phyloP scores from a whole-genome alignment of 2,888 invertebrate species.

The Caenorhabditis sp. region DNA sequence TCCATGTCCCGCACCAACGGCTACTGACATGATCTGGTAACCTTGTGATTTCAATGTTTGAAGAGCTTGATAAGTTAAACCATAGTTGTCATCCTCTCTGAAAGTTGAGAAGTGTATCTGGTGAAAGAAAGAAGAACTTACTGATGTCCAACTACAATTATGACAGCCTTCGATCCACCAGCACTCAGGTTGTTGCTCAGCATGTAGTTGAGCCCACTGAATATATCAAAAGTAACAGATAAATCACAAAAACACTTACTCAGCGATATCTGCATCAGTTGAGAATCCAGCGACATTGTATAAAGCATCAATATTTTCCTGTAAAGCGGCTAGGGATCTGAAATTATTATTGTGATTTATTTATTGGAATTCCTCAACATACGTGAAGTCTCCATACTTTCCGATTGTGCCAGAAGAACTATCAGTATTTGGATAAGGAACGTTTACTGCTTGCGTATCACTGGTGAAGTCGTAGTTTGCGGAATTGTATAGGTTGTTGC shows the following conservation, averaged over 20 bases:
- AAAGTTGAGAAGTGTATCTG: background rate
- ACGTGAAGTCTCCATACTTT: conserved; percentile 8
- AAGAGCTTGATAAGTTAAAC: background rate
- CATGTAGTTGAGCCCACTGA: background rate
- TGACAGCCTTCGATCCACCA: background rate
- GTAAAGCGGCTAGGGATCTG: no score
- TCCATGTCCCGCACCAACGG: conserved; percentile 8
- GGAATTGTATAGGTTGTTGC: conserved; percentile 7
- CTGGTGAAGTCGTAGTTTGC: conserved; percentile 12
- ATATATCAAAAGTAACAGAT: background rate
- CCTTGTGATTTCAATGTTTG: background rate
- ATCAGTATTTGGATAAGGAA: conserved; percentile 8
- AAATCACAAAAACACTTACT: no score
- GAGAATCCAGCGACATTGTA: no score
- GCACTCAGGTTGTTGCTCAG: background rate
- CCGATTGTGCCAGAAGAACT: background rate
- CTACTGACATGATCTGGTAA: conserved; percentile 39
- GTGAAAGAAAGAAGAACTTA: background rate
- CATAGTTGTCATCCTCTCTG: background rate
- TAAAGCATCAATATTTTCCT: no score
- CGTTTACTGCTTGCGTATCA: conserved; percentile 15
- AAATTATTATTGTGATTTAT: no score
- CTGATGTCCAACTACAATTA: conserved; percentile 12
- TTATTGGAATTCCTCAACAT: background rate
- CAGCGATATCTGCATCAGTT: no score